Percentiles rank a stretch among this genome's conserved stretches.
Evolutionary conservation across 2,113 vertebrate species (phyloP).

Genomic region (Eulemur macaco): DNA sequence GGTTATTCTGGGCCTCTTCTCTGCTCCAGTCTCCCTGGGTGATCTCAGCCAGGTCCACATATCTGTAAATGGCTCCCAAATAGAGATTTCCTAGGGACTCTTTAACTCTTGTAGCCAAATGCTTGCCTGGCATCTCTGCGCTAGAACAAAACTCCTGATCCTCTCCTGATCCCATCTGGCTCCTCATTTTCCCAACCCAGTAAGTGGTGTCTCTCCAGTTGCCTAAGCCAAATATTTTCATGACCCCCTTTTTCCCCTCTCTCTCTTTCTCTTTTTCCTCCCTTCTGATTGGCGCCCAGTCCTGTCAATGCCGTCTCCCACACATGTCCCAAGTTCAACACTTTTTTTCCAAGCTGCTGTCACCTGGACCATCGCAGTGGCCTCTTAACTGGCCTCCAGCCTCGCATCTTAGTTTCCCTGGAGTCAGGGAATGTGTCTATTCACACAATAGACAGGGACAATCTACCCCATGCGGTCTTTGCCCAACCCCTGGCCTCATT

Average conservation of each 20-base stretch:
- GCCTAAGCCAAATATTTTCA: not conserved
- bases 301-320: not conserved
- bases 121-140: not conserved
- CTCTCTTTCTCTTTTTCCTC: not conserved
- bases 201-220: not conserved
- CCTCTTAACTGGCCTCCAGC: not conserved
- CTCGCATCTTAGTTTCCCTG: not conserved
- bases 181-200: not conserved
- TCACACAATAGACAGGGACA: not conserved
- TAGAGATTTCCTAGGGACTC: not conserved
- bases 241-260: not conserved
- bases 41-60: not conserved
- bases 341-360: not conserved
- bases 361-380: not conserved
- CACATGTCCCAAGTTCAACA: not conserved
- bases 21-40: not conserved
- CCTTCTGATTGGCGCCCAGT: not conserved
- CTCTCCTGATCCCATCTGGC: not conserved
- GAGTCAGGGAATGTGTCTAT: not conserved
- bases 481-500: no score
- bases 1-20: not conserved
- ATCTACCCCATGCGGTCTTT: accelerated
- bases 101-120: not conserved
- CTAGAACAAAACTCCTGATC: not conserved
- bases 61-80: not conserved